These are phyloP conservation scores for Aldabrachelys gigantea DNA, from an alignment of 2,113 vertebrate species.

Conservation along the genomic window DNA sequence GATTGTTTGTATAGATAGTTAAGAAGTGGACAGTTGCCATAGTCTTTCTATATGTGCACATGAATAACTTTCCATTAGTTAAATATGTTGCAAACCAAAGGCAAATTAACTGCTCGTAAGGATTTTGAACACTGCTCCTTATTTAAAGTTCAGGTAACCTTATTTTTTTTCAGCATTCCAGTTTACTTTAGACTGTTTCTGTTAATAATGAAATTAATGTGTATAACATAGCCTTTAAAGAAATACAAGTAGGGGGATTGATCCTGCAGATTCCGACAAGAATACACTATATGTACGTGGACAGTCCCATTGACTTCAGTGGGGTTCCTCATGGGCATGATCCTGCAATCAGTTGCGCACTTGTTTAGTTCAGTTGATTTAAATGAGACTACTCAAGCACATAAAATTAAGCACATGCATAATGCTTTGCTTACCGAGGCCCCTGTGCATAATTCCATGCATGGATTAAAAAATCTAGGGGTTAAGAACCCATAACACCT, in stretches of 20 bases:
- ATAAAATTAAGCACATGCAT: neutral
- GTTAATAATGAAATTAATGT: neutral
- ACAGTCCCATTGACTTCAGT: neutral
- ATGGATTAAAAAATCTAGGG: neutral
- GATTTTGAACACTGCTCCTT: neutral
- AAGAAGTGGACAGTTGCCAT: slow-evolving; percentile 38
- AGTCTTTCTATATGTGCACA: neutral
- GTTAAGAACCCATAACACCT: neutral
- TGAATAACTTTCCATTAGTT: slow-evolving; percentile 23
- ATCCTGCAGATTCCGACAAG: neutral
- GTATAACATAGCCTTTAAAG: neutral
- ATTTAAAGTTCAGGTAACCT: neutral
- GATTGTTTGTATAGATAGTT: slow-evolving; percentile 33
- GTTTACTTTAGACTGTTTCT: slow-evolving; percentile 26
- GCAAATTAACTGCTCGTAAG: neutral
- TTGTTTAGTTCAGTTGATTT: neutral
- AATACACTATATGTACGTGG: neutral
- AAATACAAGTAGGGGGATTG: neutral
- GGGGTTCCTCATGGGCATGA: neutral
- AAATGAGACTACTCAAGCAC: neutral
- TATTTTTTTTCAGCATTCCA: neutral
- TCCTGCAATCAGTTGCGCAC: neutral
- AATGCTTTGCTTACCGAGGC: neutral
- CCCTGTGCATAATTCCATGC: neutral
- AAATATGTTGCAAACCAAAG: slow-evolving; percentile 25